Evolutionary conservation across 2,797 vertebrate species (phyloP).

Genomic region (Emydoidea blandingii): DNA sequence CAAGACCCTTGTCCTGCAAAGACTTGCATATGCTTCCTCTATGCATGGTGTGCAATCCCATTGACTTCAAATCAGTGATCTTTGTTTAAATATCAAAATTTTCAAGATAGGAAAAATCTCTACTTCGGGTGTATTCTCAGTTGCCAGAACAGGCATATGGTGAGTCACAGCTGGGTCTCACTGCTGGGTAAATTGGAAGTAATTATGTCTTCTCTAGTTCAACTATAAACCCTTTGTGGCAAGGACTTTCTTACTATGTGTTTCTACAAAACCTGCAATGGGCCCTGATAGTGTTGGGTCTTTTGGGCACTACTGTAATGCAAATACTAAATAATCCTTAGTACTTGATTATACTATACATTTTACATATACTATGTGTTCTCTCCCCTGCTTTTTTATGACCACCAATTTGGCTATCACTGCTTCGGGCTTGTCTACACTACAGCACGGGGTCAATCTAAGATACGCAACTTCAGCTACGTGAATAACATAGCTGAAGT

Average conservation of each 20-base stretch:
- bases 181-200: not conserved
- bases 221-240: not conserved
- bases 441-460: too few relatives aligned
- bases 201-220: not conserved
- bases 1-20: rapidly evolving
- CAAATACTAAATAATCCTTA: not conserved
- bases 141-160: not conserved
- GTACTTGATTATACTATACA: not conserved
- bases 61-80: not conserved
- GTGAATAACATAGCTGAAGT: too few relatives aligned
- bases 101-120: not conserved
- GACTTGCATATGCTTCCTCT: rapidly evolving
- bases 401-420: not conserved
- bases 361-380: not conserved
- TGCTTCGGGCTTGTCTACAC: too few relatives aligned
- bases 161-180: not conserved
- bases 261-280: not conserved
- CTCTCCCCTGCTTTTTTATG: not conserved
- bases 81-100: not conserved
- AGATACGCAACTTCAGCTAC: too few relatives aligned
- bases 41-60: not conserved
- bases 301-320: not conserved
- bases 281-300: not conserved
- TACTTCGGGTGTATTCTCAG: not conserved
- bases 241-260: not conserved